These are phyloP conservation scores for Drosophila mayaguana DNA, from an alignment of 2,888 invertebrate species.

Conservation along the genomic window DNA sequence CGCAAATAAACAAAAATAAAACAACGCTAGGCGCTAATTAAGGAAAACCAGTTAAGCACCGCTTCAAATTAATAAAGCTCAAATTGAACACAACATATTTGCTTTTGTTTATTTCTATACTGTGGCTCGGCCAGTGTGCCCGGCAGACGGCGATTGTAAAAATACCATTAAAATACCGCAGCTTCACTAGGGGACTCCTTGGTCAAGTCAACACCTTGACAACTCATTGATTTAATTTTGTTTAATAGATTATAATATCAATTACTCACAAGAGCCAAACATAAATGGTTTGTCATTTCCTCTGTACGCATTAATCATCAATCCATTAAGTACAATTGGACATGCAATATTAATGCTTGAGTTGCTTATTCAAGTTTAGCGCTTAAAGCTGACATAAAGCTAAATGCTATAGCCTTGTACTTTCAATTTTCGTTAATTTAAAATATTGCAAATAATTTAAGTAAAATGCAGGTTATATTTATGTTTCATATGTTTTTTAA, in stretches of 20 bases:
- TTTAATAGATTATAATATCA: neutral
- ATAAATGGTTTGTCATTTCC: too few relatives aligned
- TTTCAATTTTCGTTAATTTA: neutral
- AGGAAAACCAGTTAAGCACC: constrained; percentile 60
- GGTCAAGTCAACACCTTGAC: neutral
- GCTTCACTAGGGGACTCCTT: neutral
- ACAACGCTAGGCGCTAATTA: constrained; percentile 48
- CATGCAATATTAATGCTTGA: neutral
- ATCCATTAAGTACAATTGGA: neutral
- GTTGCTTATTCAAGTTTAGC: too few relatives aligned
- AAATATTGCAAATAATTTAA: neutral
- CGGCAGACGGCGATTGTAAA: neutral
- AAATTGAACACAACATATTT: constrained; percentile 42
- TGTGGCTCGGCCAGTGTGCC: constrained; percentile 34
- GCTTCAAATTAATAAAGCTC: constrained; percentile 34
- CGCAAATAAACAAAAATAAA: constrained; percentile 37
- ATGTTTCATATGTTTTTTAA: constrained; percentile 53
- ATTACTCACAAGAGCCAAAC: neutral
- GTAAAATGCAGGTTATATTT: neutral
- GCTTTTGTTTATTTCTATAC: constrained; percentile 60
- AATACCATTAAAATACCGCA: constrained; percentile 25
- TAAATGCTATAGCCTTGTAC: constrained; percentile 29
- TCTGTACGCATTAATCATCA: neutral
- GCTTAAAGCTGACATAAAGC: neutral
- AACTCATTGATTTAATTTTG: neutral